Evolutionary conservation across 2,888 invertebrate genomes (phyloP), one percentile per base, ranked within the genome.

Genomic region (Kryphioiulus occultus): DNA sequence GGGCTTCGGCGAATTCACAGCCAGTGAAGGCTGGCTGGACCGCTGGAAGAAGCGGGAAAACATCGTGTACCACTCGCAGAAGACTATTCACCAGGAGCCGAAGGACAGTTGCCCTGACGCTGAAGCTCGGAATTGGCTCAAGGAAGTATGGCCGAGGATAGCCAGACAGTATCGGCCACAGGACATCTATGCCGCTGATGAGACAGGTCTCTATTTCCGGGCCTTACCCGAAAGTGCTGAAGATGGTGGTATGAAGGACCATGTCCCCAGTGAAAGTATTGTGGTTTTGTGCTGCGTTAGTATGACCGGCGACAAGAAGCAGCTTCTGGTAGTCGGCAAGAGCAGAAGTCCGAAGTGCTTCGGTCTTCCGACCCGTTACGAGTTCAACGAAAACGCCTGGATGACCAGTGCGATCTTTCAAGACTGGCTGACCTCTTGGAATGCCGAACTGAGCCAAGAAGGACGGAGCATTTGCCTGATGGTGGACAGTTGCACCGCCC

Each of bases 11-110:
- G 88, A 86, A 59, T 88, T 88, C 85, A 88, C 59, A 59, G 88
- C 88, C n/a, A 88, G 88, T 19, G 85, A 88, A 22, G 88, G 88
- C 47, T 88, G 88, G 88, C 68, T 88, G 84, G 47, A 35, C 42
- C 86, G 88, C 44, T 88, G 88, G 84, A 84, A 84, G 12, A 84
- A 42, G 84, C 17, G 84, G 35, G 84, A 84, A 12, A 84, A 35
- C 22, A 84, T 84, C 17, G 84, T 22, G 39, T 84, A 26, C 68
- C 68, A 68, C 26, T 68, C 68, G 10, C 68, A 68, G 26, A 68
- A 26, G 68, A 68, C 26, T 68, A 22, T 26, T 26, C 68, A 68
- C 0, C n/a, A 10, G 68, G 68, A 68, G 68, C 10, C 68, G 2
- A 68, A 68, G 15, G 68, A 68, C n/a, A 9, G 0, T 0, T 10